These are phyloP conservation scores for Laupala kohalensis DNA, from an alignment of 1,140 invertebrate species.

Conservation along the genomic window DNA sequence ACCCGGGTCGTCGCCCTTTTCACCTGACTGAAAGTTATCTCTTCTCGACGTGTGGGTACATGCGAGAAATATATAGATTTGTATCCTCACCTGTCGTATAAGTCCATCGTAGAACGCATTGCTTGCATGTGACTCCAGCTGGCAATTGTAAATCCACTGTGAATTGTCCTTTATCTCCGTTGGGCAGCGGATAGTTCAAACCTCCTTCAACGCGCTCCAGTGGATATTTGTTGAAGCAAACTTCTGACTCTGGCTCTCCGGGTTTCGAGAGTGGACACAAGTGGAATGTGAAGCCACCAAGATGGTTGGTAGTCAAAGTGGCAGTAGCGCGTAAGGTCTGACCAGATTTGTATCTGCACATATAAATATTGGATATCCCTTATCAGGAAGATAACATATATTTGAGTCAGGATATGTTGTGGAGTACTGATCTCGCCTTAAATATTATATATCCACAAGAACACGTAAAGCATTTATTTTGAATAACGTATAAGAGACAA, in stretches of 20 bases:
- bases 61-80: too few relatives aligned
- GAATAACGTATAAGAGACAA: too few relatives aligned
- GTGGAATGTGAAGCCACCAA: slow-evolving; percentile 26
- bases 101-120: slow-evolving; percentile 37
- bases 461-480: too few relatives aligned
- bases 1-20: too few relatives aligned
- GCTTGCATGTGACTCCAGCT: slow-evolving; percentile 26
- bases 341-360: slow-evolving; percentile 6
- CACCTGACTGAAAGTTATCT: too few relatives aligned
- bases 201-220: slow-evolving; percentile 26
- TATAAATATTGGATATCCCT: too few relatives aligned
- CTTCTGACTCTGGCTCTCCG: slow-evolving; percentile 23
- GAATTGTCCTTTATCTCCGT: slow-evolving; percentile 15
- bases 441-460: too few relatives aligned
- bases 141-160: slow-evolving; percentile 24
- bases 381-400: too few relatives aligned
- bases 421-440: too few relatives aligned
- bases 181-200: slow-evolving; percentile 28
- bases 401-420: too few relatives aligned
- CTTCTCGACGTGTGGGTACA: too few relatives aligned
- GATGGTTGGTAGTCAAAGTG: slow-evolving; percentile 27
- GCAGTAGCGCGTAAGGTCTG: slow-evolving; percentile 19
- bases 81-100: slow-evolving; percentile 30
- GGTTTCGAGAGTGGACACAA: slow-evolving; percentile 25
- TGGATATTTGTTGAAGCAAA: slow-evolving; percentile 27